A percentile compares a stretch with the other conserved stretches of the same genome.
Evolutionary conservation across 2,888 invertebrate species (phyloP).

Genomic region (Boloria euphrosyne): DNA sequence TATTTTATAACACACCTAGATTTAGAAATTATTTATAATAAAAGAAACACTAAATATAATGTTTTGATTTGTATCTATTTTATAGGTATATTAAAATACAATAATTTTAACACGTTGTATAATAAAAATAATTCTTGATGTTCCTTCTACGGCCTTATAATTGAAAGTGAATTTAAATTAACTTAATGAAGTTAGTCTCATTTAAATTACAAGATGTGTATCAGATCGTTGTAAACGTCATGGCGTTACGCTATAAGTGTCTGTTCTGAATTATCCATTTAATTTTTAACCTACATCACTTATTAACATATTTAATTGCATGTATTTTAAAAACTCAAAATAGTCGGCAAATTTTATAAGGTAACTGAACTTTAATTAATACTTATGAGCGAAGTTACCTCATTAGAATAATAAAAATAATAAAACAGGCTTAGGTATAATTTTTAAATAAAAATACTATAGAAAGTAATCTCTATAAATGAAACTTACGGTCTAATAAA

Average conservation of each 20-base stretch:
- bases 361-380: slow-evolving; percentile 3
- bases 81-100: no score
- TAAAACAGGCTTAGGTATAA: background rate
- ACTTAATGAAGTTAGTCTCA: background rate
- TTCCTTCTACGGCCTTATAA: no score
- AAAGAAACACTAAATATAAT: no score
- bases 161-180: no score
- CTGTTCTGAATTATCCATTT: background rate
- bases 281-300: background rate
- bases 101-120: no score
- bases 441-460: background rate
- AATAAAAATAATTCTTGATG: no score
- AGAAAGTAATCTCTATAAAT: background rate
- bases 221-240: background rate
- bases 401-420: slow-evolving; percentile 5
- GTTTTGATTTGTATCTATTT: no score
- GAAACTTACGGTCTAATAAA: no score
- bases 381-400: background rate
- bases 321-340: background rate
- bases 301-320: slow-evolving; percentile 1
- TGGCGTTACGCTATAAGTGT: background rate
- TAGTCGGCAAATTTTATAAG: background rate
- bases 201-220: slow-evolving; percentile 1
- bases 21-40: no score
- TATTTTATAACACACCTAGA: no score